Evolutionary conservation across 2,797 vertebrate species (phyloP), one percentile per base, ranked within the genome.

Genomic region (Amblyopsis hoosieri): DNA sequence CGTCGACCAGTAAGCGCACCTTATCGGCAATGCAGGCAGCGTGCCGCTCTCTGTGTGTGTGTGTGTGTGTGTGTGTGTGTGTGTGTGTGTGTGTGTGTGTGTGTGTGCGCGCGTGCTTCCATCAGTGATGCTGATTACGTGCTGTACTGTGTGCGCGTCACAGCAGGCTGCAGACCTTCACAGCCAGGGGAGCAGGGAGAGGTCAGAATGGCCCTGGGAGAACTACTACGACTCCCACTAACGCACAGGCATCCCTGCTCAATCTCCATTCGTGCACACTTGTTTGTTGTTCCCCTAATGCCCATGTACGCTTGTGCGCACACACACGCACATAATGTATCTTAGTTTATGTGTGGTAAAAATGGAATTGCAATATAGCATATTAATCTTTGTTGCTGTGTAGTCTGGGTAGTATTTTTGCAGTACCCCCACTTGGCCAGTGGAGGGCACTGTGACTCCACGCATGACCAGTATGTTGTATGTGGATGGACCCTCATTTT

Each of bases 371-470:
- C 63, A 58, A 52, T 66, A 58, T 57, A 67, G 71, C 66, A 75
- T 71, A 66, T 61, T 67, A 29, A 42, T 15, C 54, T 57, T 58
- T 66, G 56, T 53, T 49, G 70, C 68, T 60, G 10, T 77, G 55
- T 17, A 61, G 17, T 9, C 42, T 54, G 23, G 23, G 50, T 8
- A 1, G 12, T 42, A 6, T 42, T 42, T 23, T 0, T n/a, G 76
- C 60, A 83, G 70, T 90, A 76, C 81, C 66, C 2, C 0, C 0
- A 0, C 62, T 50, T 59, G 3, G 48, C 86, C 92, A 91, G n/a
- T 90, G 80, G 92, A 91, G 89, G 92, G 90, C 90, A 90, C 72
- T 91, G 76, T 90, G 83, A 59, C 85, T 79, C 83, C 89, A 92
- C 67, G 48, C 4, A 88, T 81, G 45, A 87, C 75, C 4, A 13